A percentile compares a stretch with the other conserved stretches of the same genome.
These are phyloP conservation scores for Embidobia sp. DNA, from an alignment of 2,888 invertebrate genomes.

Conservation along the genomic window DNA sequence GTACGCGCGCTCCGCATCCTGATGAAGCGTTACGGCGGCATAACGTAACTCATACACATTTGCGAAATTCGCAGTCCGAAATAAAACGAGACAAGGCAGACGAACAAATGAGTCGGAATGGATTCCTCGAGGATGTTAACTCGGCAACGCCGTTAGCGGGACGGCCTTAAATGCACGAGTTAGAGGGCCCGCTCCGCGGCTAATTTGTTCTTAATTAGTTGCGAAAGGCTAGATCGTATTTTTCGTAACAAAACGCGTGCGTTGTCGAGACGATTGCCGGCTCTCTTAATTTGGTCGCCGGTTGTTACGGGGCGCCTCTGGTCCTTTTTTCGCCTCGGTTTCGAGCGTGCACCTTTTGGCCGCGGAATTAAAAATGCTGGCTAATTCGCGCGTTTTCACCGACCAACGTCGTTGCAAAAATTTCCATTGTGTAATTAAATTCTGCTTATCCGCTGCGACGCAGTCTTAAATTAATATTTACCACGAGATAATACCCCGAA, in stretches of 20 bases:
- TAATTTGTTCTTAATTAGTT: constrained; percentile 64
- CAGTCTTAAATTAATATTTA: constrained; percentile 55
- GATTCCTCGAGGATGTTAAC: constrained; percentile 39
- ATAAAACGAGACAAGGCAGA: constrained; percentile 11
- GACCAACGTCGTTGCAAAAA: constrained; percentile 23
- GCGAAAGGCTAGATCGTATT: constrained; percentile 58
- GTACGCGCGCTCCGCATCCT: constrained; percentile 42
- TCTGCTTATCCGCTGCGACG: constrained; percentile 35
- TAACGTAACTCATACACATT: constrained; percentile 53
- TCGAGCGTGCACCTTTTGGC: constrained; percentile 27
- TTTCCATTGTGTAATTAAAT: constrained; percentile 63
- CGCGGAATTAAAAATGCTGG: constrained; percentile 45
- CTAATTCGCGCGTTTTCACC: constrained; percentile 36
- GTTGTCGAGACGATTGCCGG: constrained; percentile 28
- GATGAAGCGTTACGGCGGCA: constrained; percentile 57
- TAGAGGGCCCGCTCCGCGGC: constrained; percentile 32
- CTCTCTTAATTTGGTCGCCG: constrained; percentile 49
- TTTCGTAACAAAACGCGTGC: constrained; percentile 42
- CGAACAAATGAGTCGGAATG: constrained; percentile 43
- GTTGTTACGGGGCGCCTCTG: constrained; percentile 28
- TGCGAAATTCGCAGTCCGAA: constrained; percentile 46
- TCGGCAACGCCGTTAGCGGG: constrained; percentile 34
- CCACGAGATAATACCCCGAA: constrained; percentile 18
- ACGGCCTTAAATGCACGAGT: constrained; percentile 38
- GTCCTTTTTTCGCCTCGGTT: constrained; percentile 5